Evolutionary conservation across 2,113 vertebrate genomes (phyloP), one percentile per base, ranked within the genome.

Genomic region (Vulpes vulpes): DNA sequence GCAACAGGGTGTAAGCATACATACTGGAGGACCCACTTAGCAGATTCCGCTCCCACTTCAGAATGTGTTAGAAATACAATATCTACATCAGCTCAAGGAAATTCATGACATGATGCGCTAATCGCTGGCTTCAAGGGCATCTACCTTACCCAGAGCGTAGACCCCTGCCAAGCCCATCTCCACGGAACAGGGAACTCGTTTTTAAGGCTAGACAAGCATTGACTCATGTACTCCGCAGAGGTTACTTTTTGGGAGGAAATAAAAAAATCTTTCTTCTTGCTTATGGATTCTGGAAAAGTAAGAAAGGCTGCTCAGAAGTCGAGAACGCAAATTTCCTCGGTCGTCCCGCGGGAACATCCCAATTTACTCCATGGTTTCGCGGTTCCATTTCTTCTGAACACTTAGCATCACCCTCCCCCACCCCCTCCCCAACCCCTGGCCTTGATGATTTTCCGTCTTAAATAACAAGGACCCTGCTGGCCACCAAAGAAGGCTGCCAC

Each of bases 211-310:
- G 81, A 85, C 60, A 93, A 82, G 30, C 20, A 88, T 22, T 5
- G 10, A 95, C 74, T 84, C 49, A 19, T 74, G 35, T 82, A 60
- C 69, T 89, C 12, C 76, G 71, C 19, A 92, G 55, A 94, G 14
- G 25, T 84, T 87, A 53, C 62, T 51, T 93, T 94, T 94, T 17
- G 90, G 97, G 27, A 92, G 53, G 84, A 97, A 96, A 82, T 43
- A 78, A 60, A 65, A 95, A 60, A 65, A 95, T 55, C 25, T 82
- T 81, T 49, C 65, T 95, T 93, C 23, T 96, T 87, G 59, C 23
- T 96, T 74, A 92, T 86, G 89, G 80, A 88, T 78, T 94, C 62
- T 95, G 55, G 78, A 94, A 90, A 97, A 93, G 43, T 38, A 86
- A 93, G 38, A 53, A 43, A 88, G 35, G 5, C 59, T 96, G 60